phyloP scores from a whole-genome alignment of 2,797 vertebrate genomes.

The Brachymystax lenok region DNA sequence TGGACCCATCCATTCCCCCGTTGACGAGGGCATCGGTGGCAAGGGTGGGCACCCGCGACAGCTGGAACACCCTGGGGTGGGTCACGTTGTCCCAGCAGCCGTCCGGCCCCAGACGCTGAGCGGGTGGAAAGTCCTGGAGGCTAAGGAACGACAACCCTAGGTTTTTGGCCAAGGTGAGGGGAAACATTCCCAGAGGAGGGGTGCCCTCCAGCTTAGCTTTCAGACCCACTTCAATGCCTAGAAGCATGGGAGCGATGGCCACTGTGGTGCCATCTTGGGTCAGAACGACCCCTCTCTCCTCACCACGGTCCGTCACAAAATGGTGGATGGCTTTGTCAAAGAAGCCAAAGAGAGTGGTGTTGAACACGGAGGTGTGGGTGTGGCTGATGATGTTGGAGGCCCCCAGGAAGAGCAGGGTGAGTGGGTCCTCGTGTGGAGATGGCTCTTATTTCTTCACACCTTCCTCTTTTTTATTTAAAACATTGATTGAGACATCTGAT shows the following conservation, averaged over 20 bases:
- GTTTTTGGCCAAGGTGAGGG: slow-evolving; percentile 72
- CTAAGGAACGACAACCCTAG: slow-evolving; percentile 79
- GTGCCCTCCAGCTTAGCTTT: slow-evolving; percentile 53
- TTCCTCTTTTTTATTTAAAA: not conserved
- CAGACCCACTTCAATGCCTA: slow-evolving; percentile 77
- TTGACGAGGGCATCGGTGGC: slow-evolving; percentile 80
- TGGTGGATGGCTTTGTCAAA: slow-evolving; percentile 66
- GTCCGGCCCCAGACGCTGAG: too few relatives aligned
- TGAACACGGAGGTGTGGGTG: slow-evolving; percentile 52
- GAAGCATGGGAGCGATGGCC: slow-evolving; percentile 78
- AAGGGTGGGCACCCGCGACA: slow-evolving; percentile 58
- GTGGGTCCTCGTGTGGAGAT: slow-evolving; percentile 43
- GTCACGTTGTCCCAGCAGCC: slow-evolving; percentile 86
- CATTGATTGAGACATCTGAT: slow-evolving; percentile 1
- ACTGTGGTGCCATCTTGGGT: slow-evolving; percentile 84
- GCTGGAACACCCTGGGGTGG: slow-evolving; percentile 74
- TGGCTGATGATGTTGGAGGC: slow-evolving; percentile 30
- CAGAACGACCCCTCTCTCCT: slow-evolving; percentile 82
- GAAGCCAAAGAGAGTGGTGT: slow-evolving; percentile 62
- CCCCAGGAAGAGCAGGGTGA: slow-evolving; percentile 66
- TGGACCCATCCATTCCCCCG: slow-evolving; percentile 84
- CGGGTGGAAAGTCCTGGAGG: too few relatives aligned
- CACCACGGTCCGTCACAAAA: slow-evolving; percentile 51
- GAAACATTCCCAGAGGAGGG: too few relatives aligned
- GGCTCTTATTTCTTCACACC: not conserved